Percentiles rank a stretch among this genome's conserved stretches.
Evolutionary conservation across 2,888 invertebrate species (phyloP).

Genomic region (Fabriciana adippe): DNA sequence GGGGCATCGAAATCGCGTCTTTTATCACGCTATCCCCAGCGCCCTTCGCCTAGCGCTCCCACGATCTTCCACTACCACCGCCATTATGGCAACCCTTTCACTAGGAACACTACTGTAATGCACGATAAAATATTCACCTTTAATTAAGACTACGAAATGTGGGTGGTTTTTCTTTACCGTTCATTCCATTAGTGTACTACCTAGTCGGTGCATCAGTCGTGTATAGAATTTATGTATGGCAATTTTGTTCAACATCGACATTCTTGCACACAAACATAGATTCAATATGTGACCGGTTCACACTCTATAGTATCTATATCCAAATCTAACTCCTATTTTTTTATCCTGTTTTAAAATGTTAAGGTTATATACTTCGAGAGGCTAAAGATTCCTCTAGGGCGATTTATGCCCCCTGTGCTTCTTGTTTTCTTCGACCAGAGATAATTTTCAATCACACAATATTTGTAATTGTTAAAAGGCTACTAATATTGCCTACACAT

Average conservation of each 20-base stretch:
- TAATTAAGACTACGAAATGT: slow-evolving; percentile 43
- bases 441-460: slow-evolving; percentile 52
- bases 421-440: slow-evolving; percentile 76
- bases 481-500: slow-evolving; percentile 33
- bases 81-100: slow-evolving; percentile 66
- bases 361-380: slow-evolving; percentile 74
- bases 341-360: slow-evolving; percentile 79
- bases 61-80: slow-evolving; percentile 74
- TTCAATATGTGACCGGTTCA: slow-evolving; percentile 41
- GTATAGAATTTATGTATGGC: slow-evolving; percentile 39
- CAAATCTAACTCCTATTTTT: slow-evolving; percentile 82
- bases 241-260: slow-evolving; percentile 16
- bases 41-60: slow-evolving; percentile 73
- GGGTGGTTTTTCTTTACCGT: slow-evolving; percentile 45
- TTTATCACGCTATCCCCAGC: slow-evolving; percentile 60
- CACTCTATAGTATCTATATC: slow-evolving; percentile 65
- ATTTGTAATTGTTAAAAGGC: slow-evolving; percentile 55
- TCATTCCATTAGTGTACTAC: slow-evolving; percentile 57
- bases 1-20: slow-evolving; percentile 46
- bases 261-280: slow-evolving; percentile 27
- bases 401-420: slow-evolving; percentile 72
- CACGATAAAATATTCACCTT: slow-evolving; percentile 48
- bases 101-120: slow-evolving; percentile 58
- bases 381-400: slow-evolving; percentile 62
- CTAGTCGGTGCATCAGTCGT: slow-evolving; percentile 51